A percentile compares a stretch with the other conserved stretches of the same genome.
phyloP scores from a whole-genome alignment of 2,797 vertebrate genomes.

The Heliangelus exortis region DNA sequence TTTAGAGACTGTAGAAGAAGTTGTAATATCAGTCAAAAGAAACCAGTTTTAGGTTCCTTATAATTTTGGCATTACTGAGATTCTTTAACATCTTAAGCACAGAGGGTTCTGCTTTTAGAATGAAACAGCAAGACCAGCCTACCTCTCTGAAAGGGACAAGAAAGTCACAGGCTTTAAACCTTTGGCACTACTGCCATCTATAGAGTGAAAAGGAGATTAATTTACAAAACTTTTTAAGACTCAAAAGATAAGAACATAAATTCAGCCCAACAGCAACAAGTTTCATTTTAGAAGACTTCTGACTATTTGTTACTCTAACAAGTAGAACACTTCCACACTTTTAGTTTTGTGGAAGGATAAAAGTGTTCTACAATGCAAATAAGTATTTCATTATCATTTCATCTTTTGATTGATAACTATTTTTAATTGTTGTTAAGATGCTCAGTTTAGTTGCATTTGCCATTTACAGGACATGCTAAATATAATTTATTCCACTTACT shows the following conservation, averaged over 20 bases:
- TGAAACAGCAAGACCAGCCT: neutral
- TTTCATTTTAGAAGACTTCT: neutral
- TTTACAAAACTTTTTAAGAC: neutral
- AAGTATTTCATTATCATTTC: neutral
- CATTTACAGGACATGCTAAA: neutral
- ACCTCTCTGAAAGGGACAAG: neutral
- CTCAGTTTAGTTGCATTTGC: neutral
- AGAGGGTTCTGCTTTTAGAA: neutral
- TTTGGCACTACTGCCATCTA: slow-evolving; percentile 63
- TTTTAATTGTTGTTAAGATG: neutral
- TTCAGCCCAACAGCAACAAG: neutral
- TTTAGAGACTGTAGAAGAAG: neutral
- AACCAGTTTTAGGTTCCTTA: neutral
- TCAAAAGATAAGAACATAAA: neutral
- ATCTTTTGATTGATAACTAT: neutral
- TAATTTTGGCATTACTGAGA: neutral
- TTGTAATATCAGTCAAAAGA: neutral
- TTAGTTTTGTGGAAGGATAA: neutral
- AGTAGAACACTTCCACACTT: neutral
- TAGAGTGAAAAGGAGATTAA: neutral
- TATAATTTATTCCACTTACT: neutral
- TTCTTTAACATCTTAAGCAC: neutral
- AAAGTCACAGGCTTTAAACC: neutral
- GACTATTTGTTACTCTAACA: neutral
- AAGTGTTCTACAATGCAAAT: neutral